Evolutionary conservation across 2,888 invertebrate species (phyloP).

Genomic region (Ceraclea dissimilis): DNA sequence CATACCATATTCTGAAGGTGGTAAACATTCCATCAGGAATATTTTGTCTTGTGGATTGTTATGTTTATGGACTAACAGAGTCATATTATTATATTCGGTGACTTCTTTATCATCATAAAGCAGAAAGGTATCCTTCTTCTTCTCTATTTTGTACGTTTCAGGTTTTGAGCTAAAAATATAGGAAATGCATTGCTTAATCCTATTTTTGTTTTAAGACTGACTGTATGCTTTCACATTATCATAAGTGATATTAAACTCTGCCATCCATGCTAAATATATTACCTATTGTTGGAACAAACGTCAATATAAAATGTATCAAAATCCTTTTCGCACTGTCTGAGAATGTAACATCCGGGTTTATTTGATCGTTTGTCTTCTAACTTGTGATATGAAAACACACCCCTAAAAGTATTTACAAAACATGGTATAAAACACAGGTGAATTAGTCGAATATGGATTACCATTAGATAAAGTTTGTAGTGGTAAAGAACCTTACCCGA

Average conservation of each 20-base stretch:
- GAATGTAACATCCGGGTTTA: conserved; percentile 69
- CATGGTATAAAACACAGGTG: too few relatives aligned
- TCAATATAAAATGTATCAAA: conserved; percentile 78
- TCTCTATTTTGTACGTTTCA: conserved; percentile 61
- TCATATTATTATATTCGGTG: conserved; percentile 50
- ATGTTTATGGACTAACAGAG: conserved; percentile 55
- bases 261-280: too few relatives aligned
- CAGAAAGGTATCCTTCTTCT: conserved; percentile 32
- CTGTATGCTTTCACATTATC: too few relatives aligned
- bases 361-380: conserved; percentile 70
- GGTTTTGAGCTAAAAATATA: conserved; percentile 48
- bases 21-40: conserved; percentile 67
- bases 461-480: too few relatives aligned
- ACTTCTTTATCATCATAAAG: conserved; percentile 50
- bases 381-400: conserved; percentile 78
- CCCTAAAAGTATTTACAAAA: conserved; percentile 40
- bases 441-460: too few relatives aligned
- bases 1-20: conserved; percentile 80
- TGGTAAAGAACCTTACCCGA: conserved; percentile 55
- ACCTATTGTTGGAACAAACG: conserved; percentile 69
- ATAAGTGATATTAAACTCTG: too few relatives aligned
- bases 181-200: too few relatives aligned
- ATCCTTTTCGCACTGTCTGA: conserved; percentile 73
- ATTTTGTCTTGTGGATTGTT: conserved; percentile 53
- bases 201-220: too few relatives aligned